Percentiles rank a stretch among this genome's conserved stretches.
phyloP scores from a whole-genome alignment of 2,888 invertebrate genomes.

The Pristionchus exspectatus region DNA sequence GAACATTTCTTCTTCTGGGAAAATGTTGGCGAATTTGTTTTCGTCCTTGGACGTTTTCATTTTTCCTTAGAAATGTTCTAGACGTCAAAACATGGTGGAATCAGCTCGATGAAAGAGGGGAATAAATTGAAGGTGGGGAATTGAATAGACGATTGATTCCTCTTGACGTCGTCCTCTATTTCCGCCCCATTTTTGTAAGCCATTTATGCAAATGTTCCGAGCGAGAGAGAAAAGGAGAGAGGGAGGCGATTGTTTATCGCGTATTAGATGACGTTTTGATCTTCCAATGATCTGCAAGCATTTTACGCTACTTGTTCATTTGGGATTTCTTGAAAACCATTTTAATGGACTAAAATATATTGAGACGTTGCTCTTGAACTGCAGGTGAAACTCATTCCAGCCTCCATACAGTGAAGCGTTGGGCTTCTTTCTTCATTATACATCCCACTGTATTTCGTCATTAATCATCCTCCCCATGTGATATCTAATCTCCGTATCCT shows the following conservation, averaged over 20 bases:
- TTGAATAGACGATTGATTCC: not conserved
- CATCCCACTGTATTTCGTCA: not conserved
- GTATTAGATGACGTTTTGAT: constrained; percentile 26
- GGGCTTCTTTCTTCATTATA: not conserved
- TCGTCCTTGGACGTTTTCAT: not conserved
- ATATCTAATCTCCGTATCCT: not conserved
- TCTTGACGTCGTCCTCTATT: not conserved
- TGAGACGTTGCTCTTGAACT: not conserved
- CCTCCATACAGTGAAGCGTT: not conserved
- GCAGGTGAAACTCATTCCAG: not conserved
- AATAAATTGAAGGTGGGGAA: not conserved
- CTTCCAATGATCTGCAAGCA: not conserved
- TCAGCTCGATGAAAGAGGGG: not conserved
- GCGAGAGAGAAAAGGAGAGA: not conserved
- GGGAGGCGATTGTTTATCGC: constrained; percentile 14
- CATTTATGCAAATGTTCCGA: constrained; percentile 2
- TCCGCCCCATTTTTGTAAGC: constrained; percentile 2
- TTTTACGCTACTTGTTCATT: not conserved
- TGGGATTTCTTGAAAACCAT: not conserved
- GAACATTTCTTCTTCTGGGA: not conserved
- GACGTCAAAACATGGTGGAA: not conserved
- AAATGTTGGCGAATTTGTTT: not conserved
- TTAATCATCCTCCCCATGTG: not conserved
- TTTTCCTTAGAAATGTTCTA: not conserved
- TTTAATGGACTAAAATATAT: too few relatives aligned